phyloP scores from a whole-genome alignment of 2,113 vertebrate genomes.

The Bostrychus sinensis region DNA sequence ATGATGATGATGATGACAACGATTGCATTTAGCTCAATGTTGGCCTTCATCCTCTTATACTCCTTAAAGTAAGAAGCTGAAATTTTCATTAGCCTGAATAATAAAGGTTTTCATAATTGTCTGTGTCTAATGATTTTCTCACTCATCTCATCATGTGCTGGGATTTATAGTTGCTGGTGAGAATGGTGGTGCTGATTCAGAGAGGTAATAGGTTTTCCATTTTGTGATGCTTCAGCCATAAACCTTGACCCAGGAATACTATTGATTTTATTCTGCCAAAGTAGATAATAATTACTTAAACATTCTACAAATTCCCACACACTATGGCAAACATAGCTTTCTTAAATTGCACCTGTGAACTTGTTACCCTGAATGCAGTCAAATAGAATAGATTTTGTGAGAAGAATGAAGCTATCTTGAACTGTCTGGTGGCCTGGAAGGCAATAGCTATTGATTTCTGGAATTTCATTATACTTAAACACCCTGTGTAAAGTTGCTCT shows the following conservation, averaged over 20 bases:
- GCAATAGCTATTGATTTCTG: slow-evolving; percentile 42
- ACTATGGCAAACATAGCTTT: slow-evolving; percentile 6
- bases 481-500: slow-evolving; percentile 40
- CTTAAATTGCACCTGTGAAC: slow-evolving; percentile 40
- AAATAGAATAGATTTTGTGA: slow-evolving; percentile 28
- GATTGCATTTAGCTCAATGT: no score
- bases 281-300: slow-evolving; percentile 8
- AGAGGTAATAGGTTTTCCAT: slow-evolving; percentile 9
- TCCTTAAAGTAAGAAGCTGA: no score
- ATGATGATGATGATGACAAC: no score
- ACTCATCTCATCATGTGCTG: neutral
- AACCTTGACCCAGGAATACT: neutral
- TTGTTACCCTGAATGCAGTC: slow-evolving; percentile 22
- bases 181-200: slow-evolving; percentile 10
- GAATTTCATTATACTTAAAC: slow-evolving; percentile 33
- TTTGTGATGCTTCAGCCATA: slow-evolving; percentile 4
- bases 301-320: slow-evolving; percentile 18
- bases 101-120: neutral
- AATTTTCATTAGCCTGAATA: neutral
- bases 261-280: slow-evolving; percentile 29
- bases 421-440: slow-evolving; percentile 10
- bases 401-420: slow-evolving; percentile 9
- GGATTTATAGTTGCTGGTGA: slow-evolving; percentile 14
- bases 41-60: no score
- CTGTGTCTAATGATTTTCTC: neutral